A percentile compares a stretch with the other conserved stretches of the same genome.
Evolutionary conservation across 2,888 invertebrate genomes (phyloP).

Genomic region (Caenorhabditis zanzibari): DNA sequence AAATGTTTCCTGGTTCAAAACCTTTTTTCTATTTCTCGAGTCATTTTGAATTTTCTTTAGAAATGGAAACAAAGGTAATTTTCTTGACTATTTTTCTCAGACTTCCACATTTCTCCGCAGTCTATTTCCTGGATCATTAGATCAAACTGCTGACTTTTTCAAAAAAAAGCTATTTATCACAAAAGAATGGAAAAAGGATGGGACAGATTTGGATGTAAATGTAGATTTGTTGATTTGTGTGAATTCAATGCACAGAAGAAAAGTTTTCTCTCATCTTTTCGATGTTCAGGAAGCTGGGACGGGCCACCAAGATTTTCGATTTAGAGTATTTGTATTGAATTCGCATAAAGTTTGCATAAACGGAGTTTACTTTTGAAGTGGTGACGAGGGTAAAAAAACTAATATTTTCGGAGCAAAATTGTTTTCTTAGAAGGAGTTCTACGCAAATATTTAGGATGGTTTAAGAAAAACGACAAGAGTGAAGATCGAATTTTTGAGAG

Average conservation of each 20-base stretch:
- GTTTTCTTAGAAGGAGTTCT: not conserved
- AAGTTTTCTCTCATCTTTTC: constrained; percentile 12
- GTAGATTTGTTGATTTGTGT: constrained; percentile 50
- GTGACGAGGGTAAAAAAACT: constrained; percentile 42
- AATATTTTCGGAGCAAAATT: constrained; percentile 30
- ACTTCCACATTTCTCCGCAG: constrained; percentile 8
- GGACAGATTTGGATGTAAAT: constrained; percentile 19
- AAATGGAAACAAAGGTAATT: constrained; percentile 52
- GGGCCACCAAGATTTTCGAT: constrained; percentile 52
- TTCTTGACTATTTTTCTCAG: constrained; percentile 1
- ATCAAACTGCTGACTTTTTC: constrained; percentile 46
- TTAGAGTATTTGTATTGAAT: constrained; percentile 23
- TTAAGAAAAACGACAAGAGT: not conserved
- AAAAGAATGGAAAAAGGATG: constrained; percentile 8
- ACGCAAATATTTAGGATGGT: constrained; percentile 5
- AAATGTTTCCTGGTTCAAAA: constrained; percentile 5
- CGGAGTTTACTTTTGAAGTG: constrained; percentile 42
- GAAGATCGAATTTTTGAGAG: constrained; percentile 4
- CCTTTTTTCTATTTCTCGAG: constrained; percentile 22
- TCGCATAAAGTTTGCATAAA: constrained; percentile 60
- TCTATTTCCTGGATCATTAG: constrained; percentile 17
- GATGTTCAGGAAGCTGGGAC: constrained; percentile 43
- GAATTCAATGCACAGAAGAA: constrained; percentile 46
- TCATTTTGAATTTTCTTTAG: constrained; percentile 1
- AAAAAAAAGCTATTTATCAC: constrained; percentile 24